Conservation (phyloP, 2,888 invertebrate species). For the Drosophila monieri region DNA sequence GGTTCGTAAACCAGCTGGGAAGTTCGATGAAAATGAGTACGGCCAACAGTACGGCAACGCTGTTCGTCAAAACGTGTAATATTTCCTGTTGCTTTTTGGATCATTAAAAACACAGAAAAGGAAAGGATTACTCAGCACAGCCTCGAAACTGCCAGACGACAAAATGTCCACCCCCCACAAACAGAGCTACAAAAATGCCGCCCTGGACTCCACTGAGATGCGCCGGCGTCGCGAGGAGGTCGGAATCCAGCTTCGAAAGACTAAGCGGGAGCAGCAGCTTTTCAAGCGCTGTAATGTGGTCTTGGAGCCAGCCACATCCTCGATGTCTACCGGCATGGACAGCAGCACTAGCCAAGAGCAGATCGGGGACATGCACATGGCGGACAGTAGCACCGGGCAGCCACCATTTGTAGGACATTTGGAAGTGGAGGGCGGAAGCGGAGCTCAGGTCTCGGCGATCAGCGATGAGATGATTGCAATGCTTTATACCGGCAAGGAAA, state of each 20-base stretch:
- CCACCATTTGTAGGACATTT: slow-evolving; percentile 28
- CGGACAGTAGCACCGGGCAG: slow-evolving; percentile 57
- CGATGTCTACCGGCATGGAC: slow-evolving; percentile 82
- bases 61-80: slow-evolving; percentile 67
- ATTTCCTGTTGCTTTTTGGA: slow-evolving; percentile 56
- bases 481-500: slow-evolving; percentile 90
- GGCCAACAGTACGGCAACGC: slow-evolving; percentile 58
- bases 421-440: slow-evolving; percentile 41
- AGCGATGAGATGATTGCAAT: slow-evolving; percentile 92
- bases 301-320: slow-evolving; percentile 80
- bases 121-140: slow-evolving; percentile 45
- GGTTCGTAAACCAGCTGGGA: too few species aligned
- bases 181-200: slow-evolving; percentile 97
- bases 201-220: slow-evolving; percentile 94
- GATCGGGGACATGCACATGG: slow-evolving; percentile 79
- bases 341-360: slow-evolving; percentile 61
- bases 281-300: slow-evolving; percentile 95
- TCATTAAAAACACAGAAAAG: slow-evolving; percentile 44
- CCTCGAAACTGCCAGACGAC: slow-evolving; percentile 7
- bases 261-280: slow-evolving; percentile 97
- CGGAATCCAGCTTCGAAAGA: slow-evolving; percentile 97
- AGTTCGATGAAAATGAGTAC: too few species aligned
- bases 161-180: slow-evolving; percentile 93
- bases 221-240: slow-evolving; percentile 97
- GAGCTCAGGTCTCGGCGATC: slow-evolving; percentile 68